Base-by-base conservation (phyloP, 2,888 invertebrate genomes). In the Phania funesta region DNA sequence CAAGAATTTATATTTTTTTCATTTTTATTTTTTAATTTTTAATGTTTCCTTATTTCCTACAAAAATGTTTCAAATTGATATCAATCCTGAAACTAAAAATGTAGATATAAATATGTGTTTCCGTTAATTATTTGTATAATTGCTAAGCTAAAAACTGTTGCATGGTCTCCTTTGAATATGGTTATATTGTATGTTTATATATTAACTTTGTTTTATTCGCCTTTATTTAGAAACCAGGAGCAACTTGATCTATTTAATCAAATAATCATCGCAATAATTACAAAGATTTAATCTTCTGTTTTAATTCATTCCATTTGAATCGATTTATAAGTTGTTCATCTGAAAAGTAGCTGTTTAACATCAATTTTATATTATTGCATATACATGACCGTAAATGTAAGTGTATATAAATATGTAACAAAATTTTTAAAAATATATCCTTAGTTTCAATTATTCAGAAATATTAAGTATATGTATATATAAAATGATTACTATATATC, bases 241-340 rank as follows among this genome's bases (percentile, higher is more conserved):
- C 56, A 56, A 65, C 64, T 56, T 74, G 22, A 11, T 73, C n/a
- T 35, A 16, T 38, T 44, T 18, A 67, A 44, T 70, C 18, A 22
- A 54, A 46, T n/a, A n/a, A 41, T 9, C 9, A 35, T 16, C 35
- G 38, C 46, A 46, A 20, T 16, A 38, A n/a, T 54, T 65, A 75
- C 70, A 75, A 78, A 78, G 77, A 82, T 82, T 82, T 50, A 50
- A 82, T 82, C 81, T 78, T 73, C 56, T 73, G 65, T 48, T 77
- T 35, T 74, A 64, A 56, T 74, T 65, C 24, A 74, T 64, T 20
- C n/a, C 11, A 3, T 22, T 46, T 64, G 29, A 82, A 60, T 67
- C 52, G 50, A 75, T 80, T 50, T 71, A 20, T 20, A 52, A 52
- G 29, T n/a, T n/a, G n/a, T 74, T 32, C 50, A 24, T 35, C 84